phyloP scores from a whole-genome alignment of 2,113 vertebrate genomes.

The Erinaceus europaeus region DNA sequence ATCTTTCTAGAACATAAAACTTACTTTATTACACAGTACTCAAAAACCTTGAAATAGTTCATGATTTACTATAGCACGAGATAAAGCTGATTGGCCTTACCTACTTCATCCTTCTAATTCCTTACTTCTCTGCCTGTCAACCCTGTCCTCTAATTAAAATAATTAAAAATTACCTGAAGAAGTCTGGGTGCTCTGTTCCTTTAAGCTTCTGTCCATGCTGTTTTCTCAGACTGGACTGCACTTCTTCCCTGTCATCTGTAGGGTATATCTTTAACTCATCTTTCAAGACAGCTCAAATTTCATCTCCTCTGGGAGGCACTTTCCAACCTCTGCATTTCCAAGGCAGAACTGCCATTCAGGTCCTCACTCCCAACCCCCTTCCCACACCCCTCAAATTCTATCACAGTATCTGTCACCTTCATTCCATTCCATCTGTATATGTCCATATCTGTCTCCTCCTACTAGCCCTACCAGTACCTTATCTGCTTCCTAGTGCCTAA shows the following conservation, averaged over 20 bases:
- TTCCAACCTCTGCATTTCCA: background rate
- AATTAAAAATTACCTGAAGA: slow-evolving; percentile 18
- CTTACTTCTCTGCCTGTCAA: background rate
- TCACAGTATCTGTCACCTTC: background rate
- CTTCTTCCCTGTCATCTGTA: background rate
- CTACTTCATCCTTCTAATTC: background rate
- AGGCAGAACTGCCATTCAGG: background rate
- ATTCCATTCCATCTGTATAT: background rate
- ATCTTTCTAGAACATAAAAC: slow-evolving; percentile 7
- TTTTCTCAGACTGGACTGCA: background rate
- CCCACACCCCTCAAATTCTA: background rate
- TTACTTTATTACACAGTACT: background rate
- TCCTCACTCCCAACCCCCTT: background rate
- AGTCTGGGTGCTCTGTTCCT: background rate
- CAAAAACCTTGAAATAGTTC: background rate
- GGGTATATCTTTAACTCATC: background rate
- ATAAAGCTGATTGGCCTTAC: background rate
- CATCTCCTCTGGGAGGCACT: slow-evolving; percentile 8
- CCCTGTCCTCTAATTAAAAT: background rate
- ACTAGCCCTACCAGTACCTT: background rate
- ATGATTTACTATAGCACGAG: background rate
- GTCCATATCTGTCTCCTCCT: background rate
- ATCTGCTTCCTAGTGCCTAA: background rate
- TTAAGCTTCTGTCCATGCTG: background rate
- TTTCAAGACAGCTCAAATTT: slow-evolving; percentile 19